Evolutionary conservation across 2,113 vertebrate species (phyloP), one percentile per base, ranked within the genome.

Genomic region (Mixornis gularis): DNA sequence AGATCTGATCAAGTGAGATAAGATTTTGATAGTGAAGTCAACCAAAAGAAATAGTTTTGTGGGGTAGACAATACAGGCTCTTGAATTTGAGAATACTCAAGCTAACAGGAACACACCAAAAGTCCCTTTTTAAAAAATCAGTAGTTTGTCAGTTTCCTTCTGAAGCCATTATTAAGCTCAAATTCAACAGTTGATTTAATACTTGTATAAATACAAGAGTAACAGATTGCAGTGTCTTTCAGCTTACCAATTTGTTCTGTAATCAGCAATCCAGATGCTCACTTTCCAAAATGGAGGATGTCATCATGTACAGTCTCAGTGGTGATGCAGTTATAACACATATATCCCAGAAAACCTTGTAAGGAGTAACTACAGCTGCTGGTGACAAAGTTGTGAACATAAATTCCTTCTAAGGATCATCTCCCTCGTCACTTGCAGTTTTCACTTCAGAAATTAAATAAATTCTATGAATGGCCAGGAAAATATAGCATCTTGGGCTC

Each of bases 271-370:
- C 36, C 59, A 85, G 79, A 74, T 93, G 52, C 51, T 77, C 24
- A 30, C 18, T 64, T 94, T 87, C 55, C 43, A 89, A 92, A 92
- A 92, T 66, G 71, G 85, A 87, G 41, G 30, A 76, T 91, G 66
- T 49, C 5, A 60, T 53, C 4, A 0, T 52, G 17, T 71, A 52
- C n/a, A 49, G 41, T 65, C 70, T 84, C 81, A 82, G 58, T 44
- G 36, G 66, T 69, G 27, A 64, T 69, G 34, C 38, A 72, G 38
- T 79, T 85, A 24, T 53, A 96, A 56, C 29, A 80, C 40, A 19
- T 82, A 40, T 48, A 84, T 68, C 44, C 30, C 41, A 48, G 53
- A 91, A 87, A 91, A 72, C 10, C 19, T 53, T 38, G 25, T 69
- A 60, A 0, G 0, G 44, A 27, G 5, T 72, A 69, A n/a, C 30